Conservation (phyloP, 2,888 invertebrate species). For the Agriopis leucophaearia region DNA sequence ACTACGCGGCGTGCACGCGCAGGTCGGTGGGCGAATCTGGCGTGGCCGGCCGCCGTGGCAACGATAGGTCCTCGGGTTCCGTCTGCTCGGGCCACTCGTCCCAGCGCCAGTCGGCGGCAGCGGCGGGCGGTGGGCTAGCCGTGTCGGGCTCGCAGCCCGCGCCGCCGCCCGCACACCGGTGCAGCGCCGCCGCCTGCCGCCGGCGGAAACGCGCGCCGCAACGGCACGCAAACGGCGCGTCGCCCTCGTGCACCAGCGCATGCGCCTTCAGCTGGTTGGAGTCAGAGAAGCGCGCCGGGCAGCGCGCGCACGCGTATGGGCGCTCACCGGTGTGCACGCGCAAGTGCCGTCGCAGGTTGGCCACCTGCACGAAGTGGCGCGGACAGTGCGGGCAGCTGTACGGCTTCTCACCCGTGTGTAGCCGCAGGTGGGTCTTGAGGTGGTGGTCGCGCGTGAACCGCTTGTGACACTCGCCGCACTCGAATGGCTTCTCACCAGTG, state of each 20-base stretch:
- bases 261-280: slow-evolving; percentile 97
- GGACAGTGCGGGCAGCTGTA: slow-evolving; percentile 97
- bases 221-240: slow-evolving; percentile 95
- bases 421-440: slow-evolving; percentile 95
- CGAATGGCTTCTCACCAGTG: slow-evolving; percentile 97
- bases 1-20: slow-evolving; percentile 83
- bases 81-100: slow-evolving; percentile 92
- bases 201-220: slow-evolving; percentile 93
- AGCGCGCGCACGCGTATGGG: slow-evolving; percentile 95
- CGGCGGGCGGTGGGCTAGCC: slow-evolving; percentile 78
- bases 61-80: slow-evolving; percentile 95
- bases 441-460: slow-evolving; percentile 97
- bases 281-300: slow-evolving; percentile 95
- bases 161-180: slow-evolving; percentile 89
- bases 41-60: slow-evolving; percentile 85
- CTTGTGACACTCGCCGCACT: slow-evolving; percentile 96
- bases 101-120: slow-evolving; percentile 80
- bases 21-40: slow-evolving; percentile 83
- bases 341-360: slow-evolving; percentile 94
- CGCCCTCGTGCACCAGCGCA: slow-evolving; percentile 94
- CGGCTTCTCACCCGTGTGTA: slow-evolving; percentile 97
- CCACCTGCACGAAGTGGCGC: slow-evolving; percentile 97
- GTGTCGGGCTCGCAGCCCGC: slow-evolving; percentile 72
- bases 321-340: slow-evolving; percentile 97
- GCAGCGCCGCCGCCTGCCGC: slow-evolving; percentile 95